Conservation (phyloP, 2,797 vertebrate genomes). For the Okamejei kenojei region DNA sequence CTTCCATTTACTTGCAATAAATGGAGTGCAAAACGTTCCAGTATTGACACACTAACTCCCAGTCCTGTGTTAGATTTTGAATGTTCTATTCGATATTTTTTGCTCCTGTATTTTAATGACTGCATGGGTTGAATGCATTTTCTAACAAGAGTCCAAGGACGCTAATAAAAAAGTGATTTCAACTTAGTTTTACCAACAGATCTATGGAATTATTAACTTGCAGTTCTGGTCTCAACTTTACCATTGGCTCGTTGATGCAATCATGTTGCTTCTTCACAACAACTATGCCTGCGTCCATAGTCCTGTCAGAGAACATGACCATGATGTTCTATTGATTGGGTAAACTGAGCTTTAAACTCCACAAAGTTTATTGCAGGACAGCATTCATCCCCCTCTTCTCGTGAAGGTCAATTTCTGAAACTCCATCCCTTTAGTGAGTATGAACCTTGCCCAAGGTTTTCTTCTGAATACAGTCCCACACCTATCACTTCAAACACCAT, state of each 20-base stretch:
- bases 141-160: background rate
- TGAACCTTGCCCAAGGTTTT: background rate
- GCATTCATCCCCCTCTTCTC: background rate
- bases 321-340: no score
- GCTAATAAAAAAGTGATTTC: background rate
- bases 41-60: background rate
- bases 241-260: background rate
- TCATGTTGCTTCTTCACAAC: background rate
- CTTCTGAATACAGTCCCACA: background rate
- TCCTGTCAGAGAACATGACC: background rate
- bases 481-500: background rate
- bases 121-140: background rate
- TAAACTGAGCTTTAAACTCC: background rate
- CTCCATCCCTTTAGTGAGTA: background rate
- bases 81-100: background rate
- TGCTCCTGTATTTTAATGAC: background rate
- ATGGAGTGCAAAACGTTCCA: background rate
- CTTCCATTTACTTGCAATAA: background rate
- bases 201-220: no score
- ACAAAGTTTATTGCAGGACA: background rate
- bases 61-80: background rate
- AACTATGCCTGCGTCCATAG: background rate
- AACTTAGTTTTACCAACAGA: background rate
- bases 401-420: background rate
- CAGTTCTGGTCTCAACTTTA: background rate